Percentiles rank a stretch among this genome's conserved stretches.
These are phyloP conservation scores for Leucoraja ocellata DNA, from an alignment of 2,797 vertebrate genomes.

Conservation along the genomic window DNA sequence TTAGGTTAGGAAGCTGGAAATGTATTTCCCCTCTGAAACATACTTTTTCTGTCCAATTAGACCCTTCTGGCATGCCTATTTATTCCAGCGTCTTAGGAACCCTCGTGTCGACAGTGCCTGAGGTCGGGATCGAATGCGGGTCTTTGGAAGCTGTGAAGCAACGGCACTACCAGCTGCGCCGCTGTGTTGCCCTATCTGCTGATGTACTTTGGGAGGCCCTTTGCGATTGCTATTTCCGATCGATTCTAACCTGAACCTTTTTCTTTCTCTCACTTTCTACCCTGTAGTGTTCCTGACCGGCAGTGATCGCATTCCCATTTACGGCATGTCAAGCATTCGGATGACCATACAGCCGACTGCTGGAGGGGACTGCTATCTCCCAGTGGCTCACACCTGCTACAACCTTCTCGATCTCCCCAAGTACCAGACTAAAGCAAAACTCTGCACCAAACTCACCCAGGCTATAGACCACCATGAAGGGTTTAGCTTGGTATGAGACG, in stretches of 20 bases:
- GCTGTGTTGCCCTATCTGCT: too few relatives aligned
- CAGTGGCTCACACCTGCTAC: slow-evolving; percentile 95
- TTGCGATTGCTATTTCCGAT: too few relatives aligned
- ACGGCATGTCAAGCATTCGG: slow-evolving; percentile 88
- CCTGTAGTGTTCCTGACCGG: slow-evolving; percentile 85
- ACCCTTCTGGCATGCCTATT: background rate
- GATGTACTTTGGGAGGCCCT: too few relatives aligned
- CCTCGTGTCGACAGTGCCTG: too few relatives aligned
- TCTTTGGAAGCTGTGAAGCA: too few relatives aligned
- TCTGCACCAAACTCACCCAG: slow-evolving; percentile 72
- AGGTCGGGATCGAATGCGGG: too few relatives aligned
- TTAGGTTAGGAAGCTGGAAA: background rate
- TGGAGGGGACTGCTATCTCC: slow-evolving; percentile 79
- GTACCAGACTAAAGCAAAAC: slow-evolving; percentile 86
- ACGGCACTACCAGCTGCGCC: too few relatives aligned
- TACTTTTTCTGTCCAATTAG: too few relatives aligned
- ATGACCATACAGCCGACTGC: slow-evolving; percentile 86
- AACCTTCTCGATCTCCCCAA: slow-evolving; percentile 93
- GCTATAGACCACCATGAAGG: slow-evolving; percentile 94
- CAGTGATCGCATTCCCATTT: slow-evolving; percentile 93
- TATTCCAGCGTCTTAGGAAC: background rate
- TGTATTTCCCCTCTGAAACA: background rate
- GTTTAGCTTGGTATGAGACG: slow-evolving; percentile 80
- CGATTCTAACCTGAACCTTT: too few relatives aligned
- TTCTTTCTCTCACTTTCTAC: background rate